Base-by-base conservation (phyloP, 2,797 vertebrate species). In the Naso thynnoides region DNA sequence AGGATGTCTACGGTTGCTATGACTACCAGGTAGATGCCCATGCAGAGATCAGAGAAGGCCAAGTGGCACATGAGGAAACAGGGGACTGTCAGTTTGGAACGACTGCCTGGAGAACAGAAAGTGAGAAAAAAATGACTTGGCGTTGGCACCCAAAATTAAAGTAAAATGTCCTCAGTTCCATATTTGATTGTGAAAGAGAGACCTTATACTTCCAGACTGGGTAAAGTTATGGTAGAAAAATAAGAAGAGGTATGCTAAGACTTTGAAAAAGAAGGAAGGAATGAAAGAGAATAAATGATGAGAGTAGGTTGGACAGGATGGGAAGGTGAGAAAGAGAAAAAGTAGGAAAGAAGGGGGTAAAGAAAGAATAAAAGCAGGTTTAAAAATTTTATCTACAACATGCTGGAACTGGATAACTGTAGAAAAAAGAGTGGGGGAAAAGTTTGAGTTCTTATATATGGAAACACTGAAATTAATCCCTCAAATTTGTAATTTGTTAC, bases 31-130 rank as follows among this genome's bases (percentile, higher is more conserved):
- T 99, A 99, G 83, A 99, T 88, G 48, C 98, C 98, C 89, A 97
- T 99, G 91, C 97, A 99, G 36, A 99, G 95, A 83, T 99, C 98
- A 3, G 98, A 97, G 50, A 99, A 98, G 21, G 98, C 96, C 50
- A 99, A 91, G 77, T 99, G 97, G 87, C 98, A 99, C 97, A 99
- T 99, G 6, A 99, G 95, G 85, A 99, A 99, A 48, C 96, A 95
- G 10, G 98, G 97, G 2, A 99, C 97, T 0, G 97, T 99, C 75
- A 98, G 92, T 81, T 99, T 99, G 80, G 96, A 95, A 1, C 90
- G 94, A 73, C 96, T 98, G 69, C 95, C 93, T 94, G 75, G 11
- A 16, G 18, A 60, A 72, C 44, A 52, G 31, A n/a, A 24, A 64
- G 38, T 63, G 36, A 70, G 62, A 57, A 18, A 36, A 29, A 54